These are phyloP conservation scores for Hofmannophila pseudospretella DNA, from an alignment of 2,888 invertebrate genomes.

Conservation along the genomic window DNA sequence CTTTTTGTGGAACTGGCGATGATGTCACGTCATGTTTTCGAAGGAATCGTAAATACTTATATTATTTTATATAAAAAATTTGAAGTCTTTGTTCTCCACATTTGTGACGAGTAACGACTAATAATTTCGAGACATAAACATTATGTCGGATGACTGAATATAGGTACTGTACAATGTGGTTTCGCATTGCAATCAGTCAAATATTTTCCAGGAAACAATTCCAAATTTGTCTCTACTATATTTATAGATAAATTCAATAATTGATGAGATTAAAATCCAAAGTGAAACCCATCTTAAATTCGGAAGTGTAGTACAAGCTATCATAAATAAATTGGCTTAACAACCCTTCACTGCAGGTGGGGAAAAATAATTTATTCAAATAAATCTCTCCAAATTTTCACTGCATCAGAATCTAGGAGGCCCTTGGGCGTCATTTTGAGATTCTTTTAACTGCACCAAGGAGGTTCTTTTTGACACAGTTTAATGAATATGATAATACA, in stretches of 20 bases:
- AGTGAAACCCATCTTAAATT: too few species aligned
- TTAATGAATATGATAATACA: too few species aligned
- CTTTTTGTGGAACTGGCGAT: constrained; percentile 45
- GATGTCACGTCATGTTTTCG: constrained; percentile 55
- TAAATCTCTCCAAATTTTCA: constrained; percentile 67
- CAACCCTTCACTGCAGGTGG: constrained; percentile 74
- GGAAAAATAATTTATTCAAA: constrained; percentile 74
- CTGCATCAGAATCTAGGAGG: constrained; percentile 42
- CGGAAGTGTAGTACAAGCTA: too few species aligned
- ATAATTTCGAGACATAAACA: too few species aligned
- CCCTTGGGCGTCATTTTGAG: constrained; percentile 62
- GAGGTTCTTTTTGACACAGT: constrained; percentile 40
- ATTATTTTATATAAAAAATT: not conserved
- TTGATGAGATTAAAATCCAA: too few species aligned
- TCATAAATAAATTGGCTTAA: constrained; percentile 47
- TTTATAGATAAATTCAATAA: too few species aligned
- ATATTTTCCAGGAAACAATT: too few species aligned
- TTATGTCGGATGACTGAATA: too few species aligned
- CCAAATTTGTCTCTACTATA: too few species aligned
- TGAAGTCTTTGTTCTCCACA: not conserved
- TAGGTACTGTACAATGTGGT: too few species aligned
- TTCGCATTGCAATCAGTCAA: too few species aligned
- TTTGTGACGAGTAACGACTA: too few species aligned
- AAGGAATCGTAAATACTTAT: constrained; percentile 33
- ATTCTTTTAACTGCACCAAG: constrained; percentile 64